Evolutionary conservation across 1,140 invertebrate genomes (phyloP), one percentile per base, ranked within the genome.

Genomic region (Lepidurus couesii): DNA sequence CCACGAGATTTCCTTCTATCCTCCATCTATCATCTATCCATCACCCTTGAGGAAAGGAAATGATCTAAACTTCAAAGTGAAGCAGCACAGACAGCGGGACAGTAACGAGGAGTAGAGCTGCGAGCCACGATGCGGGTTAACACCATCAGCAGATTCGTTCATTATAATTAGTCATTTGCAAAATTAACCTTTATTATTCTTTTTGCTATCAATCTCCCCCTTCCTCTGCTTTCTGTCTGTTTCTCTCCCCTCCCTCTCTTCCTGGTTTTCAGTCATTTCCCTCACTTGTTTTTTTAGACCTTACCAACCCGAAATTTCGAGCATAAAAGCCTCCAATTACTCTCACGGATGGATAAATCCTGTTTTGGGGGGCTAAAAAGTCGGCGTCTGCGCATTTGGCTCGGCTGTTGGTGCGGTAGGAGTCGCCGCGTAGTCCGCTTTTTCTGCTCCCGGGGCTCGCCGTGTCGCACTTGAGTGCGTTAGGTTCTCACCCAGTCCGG

Each of bases 341-440:
- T 65, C 53, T 65, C 53, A 65, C n/a, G 53, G 53, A 65, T 65
- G 53, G 13, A n/a, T 65, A 65, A 65, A 65, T n/a, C 53, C 53
- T 65, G 16, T 13, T 65, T 47, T 10, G 16, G 6, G 10, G 21
- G 53, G 16, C 16, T n/a, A 65, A 65, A 65, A 21, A n/a, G 53
- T 21, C 8, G 16, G 53, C 53, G 53, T 1, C 16, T 65, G 53
- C 53, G 53, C 21, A 65, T 13, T 65, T 21, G 1, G 53, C 53
- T 21, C 6, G 16, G 53, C 53, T 21, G n/a, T 65, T 65, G 53
- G 53, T 65, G 53, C n/a, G 53, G 53, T 65, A 65, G 53, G 53
- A 65, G 53, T 65, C 53, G 53, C 53, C 53, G 53, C 53, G 53
- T 65, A 65, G 53, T 65, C 53, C 53, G 53, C 53, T 65, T 65